These are phyloP conservation scores for Dromococcyx pavoninus DNA, from an alignment of 2,797 vertebrate genomes.

Conservation along the genomic window DNA sequence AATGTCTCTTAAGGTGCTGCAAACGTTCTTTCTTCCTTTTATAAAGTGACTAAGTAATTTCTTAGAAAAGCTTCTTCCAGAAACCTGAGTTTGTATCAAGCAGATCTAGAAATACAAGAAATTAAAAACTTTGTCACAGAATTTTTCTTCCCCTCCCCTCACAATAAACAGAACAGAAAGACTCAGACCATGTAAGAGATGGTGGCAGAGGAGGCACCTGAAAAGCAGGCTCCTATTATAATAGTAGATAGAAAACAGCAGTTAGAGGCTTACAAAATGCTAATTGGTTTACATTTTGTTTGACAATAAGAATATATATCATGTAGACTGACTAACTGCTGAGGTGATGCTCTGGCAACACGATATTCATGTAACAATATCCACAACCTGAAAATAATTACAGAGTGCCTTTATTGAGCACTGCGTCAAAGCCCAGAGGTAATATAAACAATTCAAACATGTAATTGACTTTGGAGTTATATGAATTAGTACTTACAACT, in stretches of 20 bases:
- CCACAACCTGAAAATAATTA: not conserved
- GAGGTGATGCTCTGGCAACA: not conserved
- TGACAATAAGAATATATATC: not conserved
- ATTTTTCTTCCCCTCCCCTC: not conserved
- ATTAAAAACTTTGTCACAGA: not conserved
- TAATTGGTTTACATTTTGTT: not conserved
- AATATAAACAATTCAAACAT: not conserved
- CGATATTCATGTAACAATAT: not conserved
- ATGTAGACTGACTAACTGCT: not conserved
- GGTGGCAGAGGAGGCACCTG: not conserved
- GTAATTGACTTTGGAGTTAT: not conserved
- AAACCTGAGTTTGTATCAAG: not conserved
- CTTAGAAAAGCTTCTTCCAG: not conserved
- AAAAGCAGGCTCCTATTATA: not conserved
- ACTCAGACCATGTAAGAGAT: not conserved
- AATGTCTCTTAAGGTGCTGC: not conserved
- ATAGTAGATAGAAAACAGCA: not conserved
- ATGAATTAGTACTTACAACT: not conserved
- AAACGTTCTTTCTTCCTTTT: not conserved
- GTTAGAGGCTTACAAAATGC: not conserved
- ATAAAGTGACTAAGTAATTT: not conserved
- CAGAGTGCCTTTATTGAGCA: not conserved
- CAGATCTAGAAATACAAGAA: not conserved
- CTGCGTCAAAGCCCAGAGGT: not conserved
- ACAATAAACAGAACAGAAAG: not conserved